A percentile compares a stretch with the other conserved stretches of the same genome.
phyloP scores from a whole-genome alignment of 1,140 invertebrate species.

The Tyrophagus putrescentiae region DNA sequence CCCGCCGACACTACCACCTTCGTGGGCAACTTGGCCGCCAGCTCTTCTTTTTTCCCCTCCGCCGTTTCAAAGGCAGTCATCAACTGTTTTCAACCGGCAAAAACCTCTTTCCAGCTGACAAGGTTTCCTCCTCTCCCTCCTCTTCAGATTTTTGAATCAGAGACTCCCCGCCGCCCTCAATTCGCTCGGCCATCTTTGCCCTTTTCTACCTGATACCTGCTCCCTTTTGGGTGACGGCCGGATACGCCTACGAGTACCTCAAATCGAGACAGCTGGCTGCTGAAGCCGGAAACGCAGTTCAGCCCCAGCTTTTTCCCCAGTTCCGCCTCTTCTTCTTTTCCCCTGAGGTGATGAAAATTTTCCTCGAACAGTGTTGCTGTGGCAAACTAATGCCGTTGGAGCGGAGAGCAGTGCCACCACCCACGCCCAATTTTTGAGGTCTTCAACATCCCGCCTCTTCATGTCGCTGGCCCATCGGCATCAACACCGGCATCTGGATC shows the following conservation, averaged over 20 bases:
- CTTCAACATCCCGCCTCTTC: conserved; percentile 44
- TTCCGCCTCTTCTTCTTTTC: background rate
- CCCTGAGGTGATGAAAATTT: background rate
- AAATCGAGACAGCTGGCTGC: conserved; percentile 44
- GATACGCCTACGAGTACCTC: conserved; percentile 51
- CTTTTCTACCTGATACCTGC: conserved; percentile 41
- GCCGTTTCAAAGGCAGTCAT: too few relatives aligned
- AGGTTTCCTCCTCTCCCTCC: too few relatives aligned
- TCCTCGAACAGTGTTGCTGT: background rate
- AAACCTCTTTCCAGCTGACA: too few relatives aligned
- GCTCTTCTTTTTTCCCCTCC: too few relatives aligned
- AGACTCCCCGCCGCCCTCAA: conserved; percentile 27
- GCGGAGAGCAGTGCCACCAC: conserved; percentile 11
- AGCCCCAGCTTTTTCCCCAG: too few relatives aligned
- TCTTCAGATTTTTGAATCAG: too few relatives aligned
- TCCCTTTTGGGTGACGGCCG: conserved; percentile 40
- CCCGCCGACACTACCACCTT: too few relatives aligned
- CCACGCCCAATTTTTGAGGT: conserved; percentile 40
- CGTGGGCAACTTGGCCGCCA: too few relatives aligned
- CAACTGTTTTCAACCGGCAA: too few relatives aligned
- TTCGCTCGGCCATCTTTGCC: conserved; percentile 41
- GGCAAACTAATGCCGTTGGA: too few relatives aligned
- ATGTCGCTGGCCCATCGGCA: conserved; percentile 43
- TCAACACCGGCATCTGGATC: conserved; percentile 44
- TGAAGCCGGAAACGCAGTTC: conserved; percentile 35